These are phyloP conservation scores for Apis dorsata DNA, from an alignment of 1,140 invertebrate species.

Conservation along the genomic window DNA sequence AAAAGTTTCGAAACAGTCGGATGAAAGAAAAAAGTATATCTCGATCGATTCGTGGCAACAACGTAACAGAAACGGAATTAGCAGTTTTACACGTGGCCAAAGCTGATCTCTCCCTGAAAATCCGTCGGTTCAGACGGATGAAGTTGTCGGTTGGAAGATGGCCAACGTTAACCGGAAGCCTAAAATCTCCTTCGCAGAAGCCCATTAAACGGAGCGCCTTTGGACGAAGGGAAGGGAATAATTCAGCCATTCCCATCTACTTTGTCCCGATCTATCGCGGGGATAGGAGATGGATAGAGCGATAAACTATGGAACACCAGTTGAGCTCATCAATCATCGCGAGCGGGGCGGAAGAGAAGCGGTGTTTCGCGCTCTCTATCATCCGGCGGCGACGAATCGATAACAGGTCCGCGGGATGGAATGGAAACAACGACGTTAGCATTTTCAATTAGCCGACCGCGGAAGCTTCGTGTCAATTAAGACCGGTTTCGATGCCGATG, in stretches of 20 bases:
- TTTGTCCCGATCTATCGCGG: neutral
- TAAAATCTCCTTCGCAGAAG: neutral
- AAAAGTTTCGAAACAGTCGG: too few relatives aligned
- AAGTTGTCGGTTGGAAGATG: neutral
- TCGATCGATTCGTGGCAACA: too few relatives aligned
- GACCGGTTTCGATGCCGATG: slow-evolving; percentile 11
- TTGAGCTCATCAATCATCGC: slow-evolving; percentile 30
- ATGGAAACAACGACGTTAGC: slow-evolving; percentile 22
- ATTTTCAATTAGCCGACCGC: slow-evolving; percentile 43
- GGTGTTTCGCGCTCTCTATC: slow-evolving; percentile 26
- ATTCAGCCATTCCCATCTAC: neutral
- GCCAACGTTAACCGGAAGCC: neutral
- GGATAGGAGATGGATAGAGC: neutral
- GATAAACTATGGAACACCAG: slow-evolving; percentile 34
- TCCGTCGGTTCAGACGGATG: neutral
- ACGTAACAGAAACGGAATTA: neutral
- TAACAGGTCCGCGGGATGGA: neutral
- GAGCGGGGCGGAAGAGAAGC: slow-evolving; percentile 17
- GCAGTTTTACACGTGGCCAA: neutral
- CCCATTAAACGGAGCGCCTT: neutral
- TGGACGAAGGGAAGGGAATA: neutral
- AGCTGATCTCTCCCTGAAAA: neutral
- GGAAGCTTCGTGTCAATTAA: slow-evolving; percentile 53
- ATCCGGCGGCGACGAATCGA: slow-evolving; percentile 20
- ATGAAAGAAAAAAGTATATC: too few relatives aligned